Conservation (phyloP, 2,113 vertebrate species). For the Scomber japonicus region DNA sequence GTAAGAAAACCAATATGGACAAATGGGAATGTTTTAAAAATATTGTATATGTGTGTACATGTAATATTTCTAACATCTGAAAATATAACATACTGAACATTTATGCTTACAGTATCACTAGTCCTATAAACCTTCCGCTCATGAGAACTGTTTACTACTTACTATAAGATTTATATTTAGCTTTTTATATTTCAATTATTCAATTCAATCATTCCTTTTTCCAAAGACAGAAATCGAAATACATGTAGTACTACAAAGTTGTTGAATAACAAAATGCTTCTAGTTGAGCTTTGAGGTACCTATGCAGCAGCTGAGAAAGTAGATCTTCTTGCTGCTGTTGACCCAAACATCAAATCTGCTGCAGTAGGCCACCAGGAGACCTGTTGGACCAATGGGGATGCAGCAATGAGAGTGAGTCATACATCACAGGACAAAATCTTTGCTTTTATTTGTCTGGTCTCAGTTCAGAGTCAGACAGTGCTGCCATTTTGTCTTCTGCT, state of each 20-base stretch:
- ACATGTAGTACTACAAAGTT: neutral
- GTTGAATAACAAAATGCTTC: neutral
- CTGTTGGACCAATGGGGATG: constrained; percentile 75
- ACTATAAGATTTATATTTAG: neutral
- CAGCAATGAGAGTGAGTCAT: neutral
- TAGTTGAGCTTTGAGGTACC: constrained; percentile 80
- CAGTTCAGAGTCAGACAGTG: neutral
- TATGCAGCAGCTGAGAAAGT: constrained; percentile 90
- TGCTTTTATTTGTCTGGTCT: neutral
- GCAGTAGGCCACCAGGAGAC: constrained; percentile 95
- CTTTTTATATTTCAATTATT: neutral
- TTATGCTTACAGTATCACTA: neutral
- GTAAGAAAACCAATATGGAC: no score
- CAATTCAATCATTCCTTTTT: neutral
- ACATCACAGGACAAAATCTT: neutral
- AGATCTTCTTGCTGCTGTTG: constrained; percentile 88
- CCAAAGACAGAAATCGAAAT: neutral
- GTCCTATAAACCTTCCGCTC: no score
- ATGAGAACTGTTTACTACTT: no score
- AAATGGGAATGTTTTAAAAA: no score
- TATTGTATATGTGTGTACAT: no score
- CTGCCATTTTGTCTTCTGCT: neutral
- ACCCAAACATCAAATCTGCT: constrained; percentile 95
- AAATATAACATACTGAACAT: no score
- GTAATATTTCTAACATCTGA: no score